phyloP scores from a whole-genome alignment of 2,888 invertebrate species.

The Drosophila seclusa region DNA sequence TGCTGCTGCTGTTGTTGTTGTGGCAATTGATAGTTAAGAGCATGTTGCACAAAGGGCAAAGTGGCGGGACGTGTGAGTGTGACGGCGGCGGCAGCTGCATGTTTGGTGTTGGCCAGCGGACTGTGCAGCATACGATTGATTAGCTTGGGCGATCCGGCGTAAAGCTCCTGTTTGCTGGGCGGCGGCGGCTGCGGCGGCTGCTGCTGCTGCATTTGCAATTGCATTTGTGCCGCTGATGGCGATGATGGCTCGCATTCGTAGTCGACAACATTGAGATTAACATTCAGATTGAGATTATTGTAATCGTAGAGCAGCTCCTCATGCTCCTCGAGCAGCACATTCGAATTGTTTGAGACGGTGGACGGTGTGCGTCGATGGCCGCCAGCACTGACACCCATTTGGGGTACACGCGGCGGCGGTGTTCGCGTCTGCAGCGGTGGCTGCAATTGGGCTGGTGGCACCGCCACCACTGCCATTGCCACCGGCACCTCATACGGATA shows the following conservation, averaged over 20 bases:
- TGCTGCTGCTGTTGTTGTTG: constrained; percentile 23
- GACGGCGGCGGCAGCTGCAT: constrained; percentile 27
- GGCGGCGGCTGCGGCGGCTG: constrained; percentile 43
- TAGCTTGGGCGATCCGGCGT: constrained; percentile 79
- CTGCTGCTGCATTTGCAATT: neutral
- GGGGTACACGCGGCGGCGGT: constrained; percentile 84
- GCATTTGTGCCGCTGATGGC: neutral
- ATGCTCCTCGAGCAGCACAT: constrained; percentile 69
- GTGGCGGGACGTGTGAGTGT: constrained; percentile 83
- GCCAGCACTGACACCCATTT: constrained; percentile 84
- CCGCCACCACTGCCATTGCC: constrained; percentile 53
- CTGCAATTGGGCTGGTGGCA: constrained; percentile 36
- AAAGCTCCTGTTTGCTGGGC: constrained; percentile 79
- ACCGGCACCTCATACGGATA: constrained; percentile 80
- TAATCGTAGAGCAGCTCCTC: constrained; percentile 85
- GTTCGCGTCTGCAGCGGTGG: constrained; percentile 71
- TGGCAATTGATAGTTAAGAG: constrained; percentile 50
- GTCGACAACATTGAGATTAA: constrained; percentile 55
- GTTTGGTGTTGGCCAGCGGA: constrained; percentile 74
- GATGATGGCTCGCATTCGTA: constrained; percentile 45
- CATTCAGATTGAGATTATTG: constrained; percentile 73
- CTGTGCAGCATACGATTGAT: constrained; percentile 75
- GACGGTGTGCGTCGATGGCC: constrained; percentile 92
- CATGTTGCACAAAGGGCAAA: constrained; percentile 85
- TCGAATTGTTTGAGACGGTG: constrained; percentile 88